Percentiles rank a stretch among this genome's conserved stretches.
phyloP scores from a whole-genome alignment of 1,140 invertebrate species.

The Pseudomyrmex cubaensis region DNA sequence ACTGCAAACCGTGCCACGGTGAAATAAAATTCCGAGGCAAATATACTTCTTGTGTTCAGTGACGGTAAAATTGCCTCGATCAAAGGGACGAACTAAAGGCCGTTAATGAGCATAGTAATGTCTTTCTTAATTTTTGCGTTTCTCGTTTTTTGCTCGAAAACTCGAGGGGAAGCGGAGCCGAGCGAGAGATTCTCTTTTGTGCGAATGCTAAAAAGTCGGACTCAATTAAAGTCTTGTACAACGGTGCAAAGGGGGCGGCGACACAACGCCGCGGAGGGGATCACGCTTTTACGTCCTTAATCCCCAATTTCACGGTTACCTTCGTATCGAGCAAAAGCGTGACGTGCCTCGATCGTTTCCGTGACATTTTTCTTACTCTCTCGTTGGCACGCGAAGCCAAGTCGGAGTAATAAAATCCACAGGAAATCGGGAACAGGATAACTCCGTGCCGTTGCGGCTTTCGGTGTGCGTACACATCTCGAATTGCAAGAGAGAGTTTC shows the following conservation, averaged over 20 bases:
- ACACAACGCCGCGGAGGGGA: constrained; percentile 24
- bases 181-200: constrained; percentile 28
- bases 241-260: neutral
- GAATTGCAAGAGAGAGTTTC: constrained; percentile 17
- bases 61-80: constrained; percentile 16
- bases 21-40: constrained; percentile 6
- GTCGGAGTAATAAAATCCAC: constrained; percentile 55
- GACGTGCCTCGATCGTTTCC: constrained; percentile 64
- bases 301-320: constrained; percentile 72
- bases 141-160: constrained; percentile 13
- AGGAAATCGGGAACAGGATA: constrained; percentile 62
- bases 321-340: constrained; percentile 66
- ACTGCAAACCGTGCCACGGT: neutral
- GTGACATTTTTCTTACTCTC: constrained; percentile 66
- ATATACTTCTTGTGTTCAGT: neutral
- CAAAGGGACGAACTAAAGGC: neutral
- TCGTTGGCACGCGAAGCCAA: constrained; percentile 52
- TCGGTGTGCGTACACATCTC: constrained; percentile 2
- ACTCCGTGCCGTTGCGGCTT: constrained; percentile 25
- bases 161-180: neutral
- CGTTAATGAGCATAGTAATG: constrained; percentile 50
- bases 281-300: constrained; percentile 49
- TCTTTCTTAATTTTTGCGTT: constrained; percentile 51
- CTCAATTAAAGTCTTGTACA: constrained; percentile 69
- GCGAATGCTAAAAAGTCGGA: constrained; percentile 46